Evolutionary conservation across 2,113 vertebrate species (phyloP), one percentile per base, ranked within the genome.

Genomic region (Menidia beryllina): DNA sequence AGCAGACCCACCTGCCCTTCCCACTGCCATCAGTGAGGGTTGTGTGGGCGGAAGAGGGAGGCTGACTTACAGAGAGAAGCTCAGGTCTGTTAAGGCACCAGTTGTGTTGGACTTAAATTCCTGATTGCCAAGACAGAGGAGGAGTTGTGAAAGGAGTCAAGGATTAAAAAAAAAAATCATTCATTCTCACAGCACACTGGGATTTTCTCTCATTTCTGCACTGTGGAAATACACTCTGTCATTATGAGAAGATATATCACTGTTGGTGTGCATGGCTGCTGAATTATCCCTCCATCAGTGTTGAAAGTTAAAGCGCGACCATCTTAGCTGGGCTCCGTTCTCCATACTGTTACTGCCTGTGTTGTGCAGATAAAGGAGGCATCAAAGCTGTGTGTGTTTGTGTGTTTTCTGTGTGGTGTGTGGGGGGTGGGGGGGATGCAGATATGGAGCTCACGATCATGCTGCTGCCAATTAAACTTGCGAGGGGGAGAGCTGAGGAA

Each of bases 391-490:
- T 72, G 57, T 54, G 59, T 61, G 36, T 63, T 19, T 55, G 48
- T 78, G 43, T 69, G 77, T 69, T 39, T 71, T 70, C 55, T 81
- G 83, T 4, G 57, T 72, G 69, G n/a, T n/a, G n/a, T n/a, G n/a
- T n/a, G 78, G 80, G 70, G 59, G 27, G 84, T 79, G 83, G 77
- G 81, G 81, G 84, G 77, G 84, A 86, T 78, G 84, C 84, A 86
- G 81, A 88, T 85, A 85, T 53, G 70, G 64, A 81, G 77, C 77
- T 81, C 77, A 53, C 65, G 7, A 66, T 77, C 72, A 54, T 21
- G 59, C 71, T 41, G 75, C 84, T 81, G 86, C 88, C 89, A 91
- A 90, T 92, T 91, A 92, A 75, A 91, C 58, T 72, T 58, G 79
- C 72, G 62, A 75, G 24, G 45, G 63, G 76, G 70, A 74, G 74